Base-by-base conservation (phyloP, 92 coral and sea anemone species). In the Epizoanthus rinbou region DNA sequence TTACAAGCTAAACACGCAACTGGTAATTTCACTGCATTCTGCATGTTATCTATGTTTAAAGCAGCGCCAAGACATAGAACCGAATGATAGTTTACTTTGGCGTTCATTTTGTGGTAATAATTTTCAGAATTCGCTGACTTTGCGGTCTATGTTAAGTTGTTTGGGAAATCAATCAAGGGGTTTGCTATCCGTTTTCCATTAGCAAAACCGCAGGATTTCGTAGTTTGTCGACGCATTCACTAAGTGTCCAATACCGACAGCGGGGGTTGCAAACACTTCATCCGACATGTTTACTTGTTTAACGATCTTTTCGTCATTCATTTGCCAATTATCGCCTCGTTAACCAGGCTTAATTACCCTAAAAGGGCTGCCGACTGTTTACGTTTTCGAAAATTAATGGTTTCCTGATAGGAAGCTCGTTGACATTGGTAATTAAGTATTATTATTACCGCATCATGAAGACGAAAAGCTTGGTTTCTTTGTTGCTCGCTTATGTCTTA, bases 391-490 rank as follows among this genome's bases (percentile, higher is more conserved):
- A 74, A 24, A 74, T 74, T 74, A 74, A 74, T 74, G 80, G 35
- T 63, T 74, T 74, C 80, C 80, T 74, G 80, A 74, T 28, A 74
- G 80, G 35, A 54, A 74, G 14, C 47, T 74, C 23, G 64, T 56
- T 54, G 52, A 52, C 23, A 39, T 31, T 8, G 19, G 54, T 56
- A 25, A 62, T 53, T 21, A 74, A 74, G 4, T 43, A 74, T 41
- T 45, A 19, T 15, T 43, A 74, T 41, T 45, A 19, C 17, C 57
- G 23, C 39, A 41, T 50, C 45, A 56, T 19, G 11, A 74, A 56
- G 57, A 6, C 17, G 0, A 11, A 53, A 31, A 47, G 10, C 22
- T 24, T 52, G 3, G n/a, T 25, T 50, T 10, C 54, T 50, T 50
- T 50, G 54, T 50, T 50, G 5, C 3, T 37, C 5, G 43, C 43